A percentile compares a stretch with the other conserved stretches of the same genome.
Conservation (phyloP, 2,888 invertebrate genomes). For the Gymnoscelis rufifasciata region DNA sequence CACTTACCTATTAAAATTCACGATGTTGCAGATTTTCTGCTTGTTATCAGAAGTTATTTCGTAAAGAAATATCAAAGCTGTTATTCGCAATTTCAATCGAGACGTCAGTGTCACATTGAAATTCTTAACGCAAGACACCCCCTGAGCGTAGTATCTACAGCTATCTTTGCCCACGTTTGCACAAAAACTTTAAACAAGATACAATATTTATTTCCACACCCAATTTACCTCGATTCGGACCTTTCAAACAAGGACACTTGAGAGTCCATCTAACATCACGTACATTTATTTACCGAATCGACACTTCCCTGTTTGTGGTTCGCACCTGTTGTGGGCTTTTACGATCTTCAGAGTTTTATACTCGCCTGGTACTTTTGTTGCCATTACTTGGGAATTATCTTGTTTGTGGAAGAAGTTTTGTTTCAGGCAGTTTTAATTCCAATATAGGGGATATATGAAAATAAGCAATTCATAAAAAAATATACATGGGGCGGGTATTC, state of each 20-base stretch:
- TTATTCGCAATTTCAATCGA: too few relatives aligned
- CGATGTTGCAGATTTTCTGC: too few relatives aligned
- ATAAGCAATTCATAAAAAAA: too few relatives aligned
- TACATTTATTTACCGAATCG: constrained; percentile 18
- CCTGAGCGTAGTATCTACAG: too few relatives aligned
- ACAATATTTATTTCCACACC: not conserved
- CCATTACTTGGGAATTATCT: constrained; percentile 3
- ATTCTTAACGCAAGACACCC: too few relatives aligned
- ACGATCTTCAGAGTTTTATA: constrained; percentile 17
- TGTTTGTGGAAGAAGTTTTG: not conserved
- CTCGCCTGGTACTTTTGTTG: constrained; percentile 12
- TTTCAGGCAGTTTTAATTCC: not conserved
- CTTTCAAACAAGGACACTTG: constrained; percentile 8
- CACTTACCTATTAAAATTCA: too few relatives aligned
- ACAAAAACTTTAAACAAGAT: not conserved
- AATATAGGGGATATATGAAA: too few relatives aligned
- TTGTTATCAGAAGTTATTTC: too few relatives aligned
- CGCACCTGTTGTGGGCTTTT: constrained; percentile 28
- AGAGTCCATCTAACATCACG: constrained; percentile 17
- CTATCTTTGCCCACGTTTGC: not conserved
- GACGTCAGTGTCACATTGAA: too few relatives aligned
- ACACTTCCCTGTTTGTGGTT: constrained; percentile 22
- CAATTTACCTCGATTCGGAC: constrained; percentile 1
- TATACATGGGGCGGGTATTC: too few relatives aligned
- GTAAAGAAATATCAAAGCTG: too few relatives aligned